Evolutionary conservation across 1,140 invertebrate species (phyloP), one percentile per base, ranked within the genome.

Genomic region (Mactra quadrangularis): DNA sequence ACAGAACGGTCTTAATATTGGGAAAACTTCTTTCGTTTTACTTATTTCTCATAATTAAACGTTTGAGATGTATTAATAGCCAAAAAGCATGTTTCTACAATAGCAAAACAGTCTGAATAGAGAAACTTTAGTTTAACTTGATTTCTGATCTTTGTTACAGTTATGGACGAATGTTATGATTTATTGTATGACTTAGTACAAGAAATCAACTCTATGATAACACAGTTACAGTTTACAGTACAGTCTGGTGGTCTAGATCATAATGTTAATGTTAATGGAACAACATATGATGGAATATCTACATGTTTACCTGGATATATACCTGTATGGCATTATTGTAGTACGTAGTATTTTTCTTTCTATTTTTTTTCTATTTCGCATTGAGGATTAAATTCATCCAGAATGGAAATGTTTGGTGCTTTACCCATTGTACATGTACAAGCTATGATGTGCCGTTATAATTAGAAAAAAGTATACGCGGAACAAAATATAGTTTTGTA

Each of bases 141-240:
- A n/a, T n/a, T n/a, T n/a, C n/a, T n/a, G n/a, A n/a, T n/a, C 11
- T 38, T 62, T 7, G 33, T 31, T 35, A 9, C 27, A 68, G 64
- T 27, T 50, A 68, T 50, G 45, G 64, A 68, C 29, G 64, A 68
- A 4, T 68, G 64, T 25, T 52, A 68, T 41, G 22, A 68, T 41
- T 50, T 68, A 31, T 13, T 68, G 0, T 15, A 0, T 1, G 22
- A 22, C 27, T 13, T 68, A 3, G 1, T 68, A 1, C 27, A 1
- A 3, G 15, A 3, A 11, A 29, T 68, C 38, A 41, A 68, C 29
- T 15, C 2, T 6, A 3, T 19, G 19, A 68, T 68, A 68, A 41
- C 47, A 29, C 22, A 68, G 27, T 2, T 15, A 6, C 38, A 68
- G 27, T 50, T 68, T 0, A 52, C 64, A n/a, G 29, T 68, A 31